phyloP scores from a whole-genome alignment of 2,797 vertebrate genomes.

The Neostethus bicornis region DNA sequence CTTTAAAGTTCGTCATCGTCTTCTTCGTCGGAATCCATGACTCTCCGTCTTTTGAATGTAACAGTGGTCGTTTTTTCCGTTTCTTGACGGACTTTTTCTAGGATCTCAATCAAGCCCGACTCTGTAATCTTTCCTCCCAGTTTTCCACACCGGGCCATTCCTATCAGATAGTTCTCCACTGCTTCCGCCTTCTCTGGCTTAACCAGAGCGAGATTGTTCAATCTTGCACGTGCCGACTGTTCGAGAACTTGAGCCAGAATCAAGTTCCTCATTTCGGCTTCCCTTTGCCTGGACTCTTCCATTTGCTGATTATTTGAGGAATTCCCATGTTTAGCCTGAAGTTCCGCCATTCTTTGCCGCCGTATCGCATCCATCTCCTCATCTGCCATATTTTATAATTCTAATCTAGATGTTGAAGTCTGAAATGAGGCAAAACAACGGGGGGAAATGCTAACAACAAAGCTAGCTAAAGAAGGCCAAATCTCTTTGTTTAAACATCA shows the following conservation, averaged over 20 bases:
- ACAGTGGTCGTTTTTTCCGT: constrained; percentile 97
- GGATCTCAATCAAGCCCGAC: constrained; percentile 95
- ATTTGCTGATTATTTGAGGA: constrained; percentile 82
- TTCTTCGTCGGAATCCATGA: constrained; percentile 98
- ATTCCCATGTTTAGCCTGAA: constrained; percentile 91
- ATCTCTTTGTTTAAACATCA: too few relatives aligned
- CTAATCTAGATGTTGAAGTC: not conserved
- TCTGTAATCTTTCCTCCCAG: constrained; percentile 95
- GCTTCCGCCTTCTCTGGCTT: constrained; percentile 97
- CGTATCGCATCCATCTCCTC: constrained; percentile 91
- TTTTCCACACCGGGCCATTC: constrained; percentile 93
- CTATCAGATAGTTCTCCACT: constrained; percentile 98
- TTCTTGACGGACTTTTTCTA: constrained; percentile 98
- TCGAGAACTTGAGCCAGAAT: constrained; percentile 97
- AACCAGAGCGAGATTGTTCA: constrained; percentile 96
- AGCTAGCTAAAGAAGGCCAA: too few relatives aligned
- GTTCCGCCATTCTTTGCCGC: constrained; percentile 88
- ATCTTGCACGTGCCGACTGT: constrained; percentile 94
- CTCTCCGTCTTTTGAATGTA: constrained; percentile 94
- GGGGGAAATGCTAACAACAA: not conserved
- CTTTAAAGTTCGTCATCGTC: constrained; percentile 79
- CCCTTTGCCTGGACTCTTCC: constrained; percentile 94
- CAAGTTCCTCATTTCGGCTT: constrained; percentile 94
- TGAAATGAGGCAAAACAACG: not conserved
- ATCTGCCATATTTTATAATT: constrained; percentile 84